Conservation (phyloP, 1,140 invertebrate genomes). For the Drosophila saltans region DNA sequence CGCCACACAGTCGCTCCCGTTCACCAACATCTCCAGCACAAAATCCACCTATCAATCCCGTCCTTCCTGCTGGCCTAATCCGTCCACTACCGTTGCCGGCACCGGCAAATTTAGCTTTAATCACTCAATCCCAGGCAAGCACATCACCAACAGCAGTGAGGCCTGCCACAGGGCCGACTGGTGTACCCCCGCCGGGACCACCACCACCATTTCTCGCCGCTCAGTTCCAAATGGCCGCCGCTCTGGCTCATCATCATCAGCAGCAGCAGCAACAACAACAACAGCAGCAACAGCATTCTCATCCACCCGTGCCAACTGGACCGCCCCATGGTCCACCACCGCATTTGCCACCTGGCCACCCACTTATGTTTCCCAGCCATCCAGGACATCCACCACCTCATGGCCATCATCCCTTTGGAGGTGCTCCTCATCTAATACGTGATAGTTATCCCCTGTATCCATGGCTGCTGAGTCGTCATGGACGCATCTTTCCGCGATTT, state of each 20-base stretch:
- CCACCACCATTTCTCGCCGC: constrained; percentile 88
- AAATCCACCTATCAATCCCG: constrained; percentile 72
- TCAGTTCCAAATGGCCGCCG: constrained; percentile 88
- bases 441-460: constrained; percentile 95
- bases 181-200: constrained; percentile 36
- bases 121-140: constrained; percentile 49
- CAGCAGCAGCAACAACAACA: constrained; percentile 71
- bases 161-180: constrained; percentile 72
- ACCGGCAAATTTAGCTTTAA: constrained; percentile 70
- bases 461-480: constrained; percentile 94
- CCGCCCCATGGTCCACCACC: constrained; percentile 80
- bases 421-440: constrained; percentile 86
- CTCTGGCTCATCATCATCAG: constrained; percentile 84
- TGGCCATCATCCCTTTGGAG: constrained; percentile 85
- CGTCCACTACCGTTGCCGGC: constrained; percentile 81
- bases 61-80: constrained; percentile 83
- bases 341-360: constrained; percentile 84
- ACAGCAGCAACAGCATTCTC: constrained; percentile 81
- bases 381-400: constrained; percentile 82
- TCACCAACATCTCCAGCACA: constrained; percentile 47
- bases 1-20: constrained; percentile 56
- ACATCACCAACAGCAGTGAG: constrained; percentile 51
- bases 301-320: constrained; percentile 79
- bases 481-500: constrained; percentile 94
- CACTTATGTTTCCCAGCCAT: constrained; percentile 81